Evolutionary conservation across 1,140 invertebrate genomes (phyloP).

Genomic region (Schlechtendalia chinensis): DNA sequence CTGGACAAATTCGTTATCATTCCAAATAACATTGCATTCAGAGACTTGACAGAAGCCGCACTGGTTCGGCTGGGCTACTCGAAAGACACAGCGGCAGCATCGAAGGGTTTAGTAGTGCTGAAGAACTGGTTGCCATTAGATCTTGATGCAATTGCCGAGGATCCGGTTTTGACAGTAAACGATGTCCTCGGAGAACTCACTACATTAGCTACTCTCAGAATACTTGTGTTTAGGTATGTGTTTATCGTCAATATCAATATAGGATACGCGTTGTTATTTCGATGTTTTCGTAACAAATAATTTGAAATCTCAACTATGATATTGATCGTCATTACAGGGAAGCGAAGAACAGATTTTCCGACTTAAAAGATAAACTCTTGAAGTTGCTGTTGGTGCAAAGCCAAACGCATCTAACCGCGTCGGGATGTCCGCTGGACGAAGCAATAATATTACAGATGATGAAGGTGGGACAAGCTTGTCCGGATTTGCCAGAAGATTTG

Average conservation of each 20-base stretch:
- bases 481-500: conserved; percentile 72
- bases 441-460: conserved; percentile 60
- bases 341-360: conserved; percentile 72
- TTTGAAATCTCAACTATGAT: background rate
- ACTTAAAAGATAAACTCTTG: conserved; percentile 91
- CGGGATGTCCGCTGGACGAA: conserved; percentile 90
- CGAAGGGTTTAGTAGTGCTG: conserved; percentile 78
- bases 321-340: conserved; percentile 56
- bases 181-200: conserved; percentile 90
- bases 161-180: conserved; percentile 78
- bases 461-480: conserved; percentile 38
- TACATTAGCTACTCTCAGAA: conserved; percentile 83
- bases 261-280: background rate
- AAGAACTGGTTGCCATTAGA: conserved; percentile 91
- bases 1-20: conserved; percentile 91
- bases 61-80: conserved; percentile 77
- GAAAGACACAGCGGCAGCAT: conserved; percentile 67
- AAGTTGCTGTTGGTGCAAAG: conserved; percentile 83
- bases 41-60: conserved; percentile 76
- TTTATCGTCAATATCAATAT: background rate
- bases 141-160: conserved; percentile 86
- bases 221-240: conserved; percentile 75
- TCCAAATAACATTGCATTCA: conserved; percentile 81
- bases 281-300: too few species aligned
- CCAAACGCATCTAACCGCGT: conserved; percentile 77